Base-by-base conservation (phyloP, 64 coral and sea anemone genomes). In the Montipora efflorescens region DNA sequence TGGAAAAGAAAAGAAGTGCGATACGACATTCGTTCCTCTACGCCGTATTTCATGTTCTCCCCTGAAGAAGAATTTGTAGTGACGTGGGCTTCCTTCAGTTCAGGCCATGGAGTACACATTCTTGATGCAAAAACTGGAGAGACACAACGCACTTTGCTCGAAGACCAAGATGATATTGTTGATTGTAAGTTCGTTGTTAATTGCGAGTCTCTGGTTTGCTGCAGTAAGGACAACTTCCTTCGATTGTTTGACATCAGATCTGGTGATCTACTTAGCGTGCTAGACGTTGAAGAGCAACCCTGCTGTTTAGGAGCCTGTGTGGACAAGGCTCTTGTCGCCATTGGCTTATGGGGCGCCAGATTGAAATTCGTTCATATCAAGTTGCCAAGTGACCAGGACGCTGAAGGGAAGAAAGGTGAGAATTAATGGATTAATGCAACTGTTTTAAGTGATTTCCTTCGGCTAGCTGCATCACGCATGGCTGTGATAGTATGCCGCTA, bases 181-280 rank as follows among this genome's bases (percentile, higher is more conserved):
- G 81, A 84, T 14, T 84, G 59, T 21, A 84, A 84, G 45, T 84
- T 84, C 68, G 59, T 84, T 3, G 5, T 48, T 10, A 2, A 43
- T 6, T 1, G 53, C 53, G 81, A 84, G 9, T 69, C 43, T 68
- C 81, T 69, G 1, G 62, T 69, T 48, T 67, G 59, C 43, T 84
- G 28, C 61, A 20, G 5, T 3, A 1, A 48, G 36, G 81, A 69
- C 15, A 84, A 47, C 62, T 84, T 84, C 8, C 59, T 84, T 21
- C 12, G 61, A 48, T 48, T 84, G 81, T 84, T 19, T 47, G 16
- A 84, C 43, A 15, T 84, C 18, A 84, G 82, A 84, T 5, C 43
- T 5, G 82, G 82, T 1, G 7, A 50, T 49, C 62, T 84, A 5
- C 43, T 84, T 0, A 68, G 82, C 16, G 36, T 84, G 15, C 82